Conservation (phyloP, 2,797 vertebrate genomes). For the Rhinichthys osculus region DNA sequence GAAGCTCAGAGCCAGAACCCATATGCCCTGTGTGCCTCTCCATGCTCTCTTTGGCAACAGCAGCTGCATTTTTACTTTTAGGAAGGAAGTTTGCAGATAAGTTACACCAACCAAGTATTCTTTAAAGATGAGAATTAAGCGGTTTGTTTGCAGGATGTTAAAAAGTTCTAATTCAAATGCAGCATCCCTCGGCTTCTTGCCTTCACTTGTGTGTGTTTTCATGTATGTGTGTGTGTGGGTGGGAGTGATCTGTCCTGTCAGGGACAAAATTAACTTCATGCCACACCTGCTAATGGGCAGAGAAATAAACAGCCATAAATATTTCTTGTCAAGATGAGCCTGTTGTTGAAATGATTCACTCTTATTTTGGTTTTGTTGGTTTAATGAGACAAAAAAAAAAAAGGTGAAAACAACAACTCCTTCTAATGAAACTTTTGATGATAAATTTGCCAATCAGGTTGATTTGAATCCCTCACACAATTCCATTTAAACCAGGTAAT, state of each 20-base stretch:
- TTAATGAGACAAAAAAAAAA: neutral
- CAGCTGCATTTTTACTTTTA: constrained; percentile 29
- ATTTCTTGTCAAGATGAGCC: neutral
- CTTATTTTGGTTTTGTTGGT: neutral
- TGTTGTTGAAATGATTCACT: neutral
- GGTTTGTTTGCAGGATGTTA: constrained; percentile 1
- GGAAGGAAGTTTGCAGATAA: constrained; percentile 39
- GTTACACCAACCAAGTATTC: neutral
- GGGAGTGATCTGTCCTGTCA: constrained; percentile 23
- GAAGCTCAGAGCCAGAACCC: neutral
- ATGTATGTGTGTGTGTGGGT: neutral
- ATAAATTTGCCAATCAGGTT: neutral
- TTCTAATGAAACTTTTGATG: neutral
- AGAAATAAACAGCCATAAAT: neutral
- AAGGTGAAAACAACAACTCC: no score
- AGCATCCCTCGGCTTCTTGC: neutral
- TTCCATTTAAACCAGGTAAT: neutral
- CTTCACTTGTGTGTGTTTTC: neutral
- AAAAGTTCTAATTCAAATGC: neutral
- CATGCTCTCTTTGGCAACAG: constrained; percentile 11
- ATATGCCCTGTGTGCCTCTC: neutral
- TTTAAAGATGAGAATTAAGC: constrained; percentile 8
- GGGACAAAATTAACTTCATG: neutral
- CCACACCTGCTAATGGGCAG: neutral
- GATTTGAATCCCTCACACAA: neutral